Evolutionary conservation across 2,113 vertebrate genomes (phyloP), one percentile per base, ranked within the genome.

Genomic region (Poeciliopsis prolifica): DNA sequence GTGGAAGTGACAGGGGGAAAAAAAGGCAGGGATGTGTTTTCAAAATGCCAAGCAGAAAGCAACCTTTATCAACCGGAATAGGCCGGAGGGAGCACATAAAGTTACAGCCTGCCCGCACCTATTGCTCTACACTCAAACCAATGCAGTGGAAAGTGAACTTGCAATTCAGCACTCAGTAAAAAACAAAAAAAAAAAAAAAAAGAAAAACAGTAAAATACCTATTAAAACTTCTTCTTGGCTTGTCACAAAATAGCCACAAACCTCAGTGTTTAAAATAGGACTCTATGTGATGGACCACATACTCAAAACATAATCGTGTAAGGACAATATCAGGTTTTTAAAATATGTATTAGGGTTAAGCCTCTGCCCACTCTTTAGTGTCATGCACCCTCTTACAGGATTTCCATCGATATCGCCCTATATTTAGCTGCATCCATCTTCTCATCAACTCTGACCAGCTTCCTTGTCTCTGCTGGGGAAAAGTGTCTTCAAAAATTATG

Each of bases 1-100:
- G 84, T 89, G 80, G 80, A 70, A 74, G 77, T 75, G 81, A 73
- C 65, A 2, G 35, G 35, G 35, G 35, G 35, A 76, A 86, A 68
- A 74, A 74, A 74, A 68, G 78, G 81, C 22, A 31, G 58, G 74
- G 79, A 84, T 72, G 81, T 85, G 64, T 85, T 84, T 80, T 67
- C 60, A 35, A 78, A 85, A 88, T 77, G 80, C 81, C 83, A 65
- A n/a, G 65, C 82, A 85, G 87, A 83, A 68, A 74, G 87, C 76
- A 89, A 86, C 88, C 86, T 89, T 91, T 88, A 90, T 84, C 88
- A 90, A 84, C 86, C 76, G 74, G 82, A 90, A 82, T 61, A 61
- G 81, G 77, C 87, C 81, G 54, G 65, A 48, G 87, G 87, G 84
- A 80, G 75, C 1, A 29, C 51, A 40, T 65, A 75, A 80, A 84